A percentile compares a stretch with the other conserved stretches of the same genome.
Conservation (phyloP, 2,797 vertebrate genomes). For the Pteronotus mesoamericanus region DNA sequence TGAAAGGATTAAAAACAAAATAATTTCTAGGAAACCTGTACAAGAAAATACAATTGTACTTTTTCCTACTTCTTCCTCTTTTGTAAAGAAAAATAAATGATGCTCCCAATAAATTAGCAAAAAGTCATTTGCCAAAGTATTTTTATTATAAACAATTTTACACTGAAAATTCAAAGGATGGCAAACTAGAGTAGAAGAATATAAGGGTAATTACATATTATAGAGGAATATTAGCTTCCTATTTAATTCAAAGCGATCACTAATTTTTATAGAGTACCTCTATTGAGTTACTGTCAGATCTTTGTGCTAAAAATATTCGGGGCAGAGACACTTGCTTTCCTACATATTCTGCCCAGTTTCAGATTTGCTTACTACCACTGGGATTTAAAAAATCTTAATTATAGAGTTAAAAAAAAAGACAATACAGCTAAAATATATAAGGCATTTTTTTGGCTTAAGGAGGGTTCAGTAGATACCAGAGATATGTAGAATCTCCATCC, state of each 20-base stretch:
- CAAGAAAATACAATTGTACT: constrained; percentile 13
- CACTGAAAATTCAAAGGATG: constrained; percentile 17
- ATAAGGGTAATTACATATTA: not conserved
- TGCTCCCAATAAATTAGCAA: not conserved
- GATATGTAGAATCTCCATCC: not conserved
- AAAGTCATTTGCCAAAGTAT: not conserved
- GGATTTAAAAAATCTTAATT: constrained; percentile 35
- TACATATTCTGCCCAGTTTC: not conserved
- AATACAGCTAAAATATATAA: not conserved
- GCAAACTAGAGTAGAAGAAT: not conserved
- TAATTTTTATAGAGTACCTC: not conserved
- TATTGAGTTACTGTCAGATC: not conserved
- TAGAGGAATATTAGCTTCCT: constrained; percentile 1
- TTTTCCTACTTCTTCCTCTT: not conserved
- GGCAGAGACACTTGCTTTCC: not conserved
- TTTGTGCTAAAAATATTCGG: not conserved
- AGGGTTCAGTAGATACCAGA: not conserved
- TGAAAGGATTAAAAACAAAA: not conserved
- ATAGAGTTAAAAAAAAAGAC: constrained; percentile 23
- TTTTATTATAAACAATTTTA: not conserved
- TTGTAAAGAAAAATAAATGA: not conserved
- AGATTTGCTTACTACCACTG: constrained; percentile 11
- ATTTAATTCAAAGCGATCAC: constrained; percentile 23
- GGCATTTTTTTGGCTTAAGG: not conserved
- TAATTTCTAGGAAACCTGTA: not conserved